These are phyloP conservation scores for Onychorhynchus coronatus DNA, from an alignment of 2,113 vertebrate species.

Conservation along the genomic window DNA sequence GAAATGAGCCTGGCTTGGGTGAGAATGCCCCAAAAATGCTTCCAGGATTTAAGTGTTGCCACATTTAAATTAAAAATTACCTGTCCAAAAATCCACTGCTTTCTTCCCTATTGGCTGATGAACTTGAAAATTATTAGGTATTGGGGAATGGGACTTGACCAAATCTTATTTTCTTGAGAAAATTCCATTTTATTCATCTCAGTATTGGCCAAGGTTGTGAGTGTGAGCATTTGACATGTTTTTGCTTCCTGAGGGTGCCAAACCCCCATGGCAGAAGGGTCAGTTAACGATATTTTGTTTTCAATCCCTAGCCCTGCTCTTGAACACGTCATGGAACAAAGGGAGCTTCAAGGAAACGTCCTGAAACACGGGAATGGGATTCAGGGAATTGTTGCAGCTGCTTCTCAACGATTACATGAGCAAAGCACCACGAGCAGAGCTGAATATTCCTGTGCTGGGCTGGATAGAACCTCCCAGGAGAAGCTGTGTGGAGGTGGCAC, in stretches of 20 bases:
- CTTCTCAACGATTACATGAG: neutral
- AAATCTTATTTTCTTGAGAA: neutral
- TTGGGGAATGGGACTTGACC: neutral
- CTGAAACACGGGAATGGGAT: neutral
- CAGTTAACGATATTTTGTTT: neutral
- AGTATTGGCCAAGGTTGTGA: neutral
- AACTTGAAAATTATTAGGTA: neutral
- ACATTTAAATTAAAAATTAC: neutral
- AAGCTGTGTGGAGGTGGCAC: neutral
- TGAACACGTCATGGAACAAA: constrained; percentile 61
- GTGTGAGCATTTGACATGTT: fast-evolving
- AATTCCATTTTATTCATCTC: neutral
- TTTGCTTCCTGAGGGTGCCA: neutral
- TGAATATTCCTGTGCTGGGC: neutral
- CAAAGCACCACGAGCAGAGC: constrained; percentile 15
- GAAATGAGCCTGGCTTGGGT: neutral
- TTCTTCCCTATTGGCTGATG: neutral
- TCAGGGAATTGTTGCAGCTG: neutral
- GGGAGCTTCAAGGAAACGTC: neutral
- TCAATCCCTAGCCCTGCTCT: constrained; percentile 73
- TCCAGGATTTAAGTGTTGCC: neutral
- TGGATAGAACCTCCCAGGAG: constrained; percentile 31
- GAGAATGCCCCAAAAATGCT: neutral
- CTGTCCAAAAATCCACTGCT: neutral
- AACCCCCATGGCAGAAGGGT: neutral